Evolutionary conservation across 2,797 vertebrate genomes (phyloP), one percentile per base, ranked within the genome.

Genomic region (Taenioides sp.): DNA sequence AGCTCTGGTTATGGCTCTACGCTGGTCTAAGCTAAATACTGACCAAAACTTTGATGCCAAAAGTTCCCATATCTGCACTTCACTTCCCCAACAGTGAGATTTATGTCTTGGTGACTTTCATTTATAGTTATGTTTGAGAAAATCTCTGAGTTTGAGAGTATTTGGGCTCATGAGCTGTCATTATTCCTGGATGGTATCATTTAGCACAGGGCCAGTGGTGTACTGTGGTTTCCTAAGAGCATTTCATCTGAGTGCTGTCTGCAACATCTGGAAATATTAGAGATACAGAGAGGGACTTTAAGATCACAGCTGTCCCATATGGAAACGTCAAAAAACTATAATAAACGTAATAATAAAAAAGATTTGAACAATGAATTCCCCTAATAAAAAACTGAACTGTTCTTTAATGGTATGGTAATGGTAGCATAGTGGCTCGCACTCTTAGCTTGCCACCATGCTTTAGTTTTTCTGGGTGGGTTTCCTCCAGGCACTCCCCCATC

Each of bases 181-280:
- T 67, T 67, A 67, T 67, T 67, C 55, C 47, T 67, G 49, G 5
- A 31, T 50, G 27, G 23, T 67, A 34, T 67, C 65, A 54, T 67
- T 67, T 67, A 16, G 65, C n/a, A 27, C 65, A 6, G 50, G 50
- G 49, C 20, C 25, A 22, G 27, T 67, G 22, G 65, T 50, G 18
- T 7, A 20, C 65, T 67, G 50, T 34, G 65, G 65, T 50, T 67
- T 67, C 2, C 47, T 67, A 16, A 31, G 27, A 63, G 47, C 27
- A 52, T 67, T 67, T 67, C 65, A 67, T 67, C 11, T 52, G 65
- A 31, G 20, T 2, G 28, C 47, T 54, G 49, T 34, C n/a, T 20
- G 17, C 27, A 67, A 37, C 65, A 67, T 67, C 65, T 67, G 65
- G 65, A 55, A 55, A 66, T 49, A 66, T 66, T 49, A 40, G 12